phyloP scores from a whole-genome alignment of 2,888 invertebrate species.

The Lepidochrysops patricia region DNA sequence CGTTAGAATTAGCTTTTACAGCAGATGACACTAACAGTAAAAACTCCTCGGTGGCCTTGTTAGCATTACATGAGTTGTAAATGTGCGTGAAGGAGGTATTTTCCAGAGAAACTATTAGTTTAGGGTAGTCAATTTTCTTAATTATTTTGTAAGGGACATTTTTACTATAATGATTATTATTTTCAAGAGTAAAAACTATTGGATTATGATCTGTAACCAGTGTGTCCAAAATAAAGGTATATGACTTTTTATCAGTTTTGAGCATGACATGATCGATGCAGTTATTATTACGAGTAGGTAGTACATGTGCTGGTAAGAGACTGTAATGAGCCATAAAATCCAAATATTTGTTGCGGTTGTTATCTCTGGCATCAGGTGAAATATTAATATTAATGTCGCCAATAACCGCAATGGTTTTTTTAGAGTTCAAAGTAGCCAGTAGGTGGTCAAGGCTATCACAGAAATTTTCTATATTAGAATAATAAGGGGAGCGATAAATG shows the following conservation, averaged over 20 bases:
- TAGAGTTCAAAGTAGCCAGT: background rate
- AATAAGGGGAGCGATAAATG: background rate
- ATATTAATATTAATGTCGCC: conserved; percentile 2
- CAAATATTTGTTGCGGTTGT: background rate
- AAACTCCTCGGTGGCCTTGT: background rate
- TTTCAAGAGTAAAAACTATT: background rate
- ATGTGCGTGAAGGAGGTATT: background rate
- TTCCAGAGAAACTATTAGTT: background rate
- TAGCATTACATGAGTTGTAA: background rate
- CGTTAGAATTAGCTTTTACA: background rate
- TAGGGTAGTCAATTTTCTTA: background rate
- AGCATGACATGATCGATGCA: background rate
- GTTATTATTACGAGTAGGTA: background rate
- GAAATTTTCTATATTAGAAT: background rate
- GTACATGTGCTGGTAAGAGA: background rate
- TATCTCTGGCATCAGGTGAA: background rate
- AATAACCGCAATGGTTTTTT: background rate
- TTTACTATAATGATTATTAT: background rate
- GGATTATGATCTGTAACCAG: background rate
- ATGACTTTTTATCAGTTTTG: background rate
- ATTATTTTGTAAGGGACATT: background rate
- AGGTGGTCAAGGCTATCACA: background rate
- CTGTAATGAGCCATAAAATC: background rate
- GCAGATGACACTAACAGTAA: background rate
- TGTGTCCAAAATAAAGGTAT: background rate